These are phyloP conservation scores for Ellobium chinense DNA, from an alignment of 2,888 invertebrate species.

Conservation along the genomic window DNA sequence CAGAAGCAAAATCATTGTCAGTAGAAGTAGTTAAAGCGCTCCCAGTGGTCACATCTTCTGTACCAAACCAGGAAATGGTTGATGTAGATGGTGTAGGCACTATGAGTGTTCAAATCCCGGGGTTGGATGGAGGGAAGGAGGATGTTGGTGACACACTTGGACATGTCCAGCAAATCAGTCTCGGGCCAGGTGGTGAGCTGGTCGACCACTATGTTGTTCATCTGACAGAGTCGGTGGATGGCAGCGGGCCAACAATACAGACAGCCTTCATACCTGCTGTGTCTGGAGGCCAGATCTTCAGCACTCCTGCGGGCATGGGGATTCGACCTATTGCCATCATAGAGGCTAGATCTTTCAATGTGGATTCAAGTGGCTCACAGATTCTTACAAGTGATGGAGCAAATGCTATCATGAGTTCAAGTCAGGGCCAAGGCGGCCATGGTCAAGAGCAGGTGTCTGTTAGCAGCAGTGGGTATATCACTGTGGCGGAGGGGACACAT, in stretches of 20 bases:
- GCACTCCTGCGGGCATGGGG: slow-evolving; percentile 45
- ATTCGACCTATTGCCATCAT: slow-evolving; percentile 70
- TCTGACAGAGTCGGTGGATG: slow-evolving; percentile 58
- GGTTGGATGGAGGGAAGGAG: not conserved
- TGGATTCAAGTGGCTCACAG: slow-evolving; percentile 52
- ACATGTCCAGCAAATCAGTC: slow-evolving; percentile 39
- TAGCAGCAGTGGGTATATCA: slow-evolving; percentile 1
- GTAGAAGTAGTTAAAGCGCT: slow-evolving; percentile 41
- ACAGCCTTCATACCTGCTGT: slow-evolving; percentile 63
- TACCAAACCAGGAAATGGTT: not conserved
- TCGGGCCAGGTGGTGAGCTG: slow-evolving; percentile 42
- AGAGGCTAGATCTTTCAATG: slow-evolving; percentile 63
- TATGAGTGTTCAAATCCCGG: slow-evolving; percentile 23
- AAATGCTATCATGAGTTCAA: slow-evolving; percentile 18
- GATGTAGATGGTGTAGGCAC: slow-evolving; percentile 12
- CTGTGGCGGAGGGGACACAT: slow-evolving; percentile 13
- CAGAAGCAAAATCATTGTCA: slow-evolving; percentile 29
- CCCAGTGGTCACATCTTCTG: slow-evolving; percentile 2
- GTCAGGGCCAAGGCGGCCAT: not conserved
- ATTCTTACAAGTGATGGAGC: slow-evolving; percentile 38
- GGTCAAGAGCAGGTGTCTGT: not conserved
- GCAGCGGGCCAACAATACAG: slow-evolving; percentile 59
- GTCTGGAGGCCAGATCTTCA: slow-evolving; percentile 47
- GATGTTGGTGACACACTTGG: slow-evolving; percentile 3
- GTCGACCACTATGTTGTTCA: slow-evolving; percentile 67